Conservation (phyloP, 2,797 vertebrate species). For the Amniataba percoides region DNA sequence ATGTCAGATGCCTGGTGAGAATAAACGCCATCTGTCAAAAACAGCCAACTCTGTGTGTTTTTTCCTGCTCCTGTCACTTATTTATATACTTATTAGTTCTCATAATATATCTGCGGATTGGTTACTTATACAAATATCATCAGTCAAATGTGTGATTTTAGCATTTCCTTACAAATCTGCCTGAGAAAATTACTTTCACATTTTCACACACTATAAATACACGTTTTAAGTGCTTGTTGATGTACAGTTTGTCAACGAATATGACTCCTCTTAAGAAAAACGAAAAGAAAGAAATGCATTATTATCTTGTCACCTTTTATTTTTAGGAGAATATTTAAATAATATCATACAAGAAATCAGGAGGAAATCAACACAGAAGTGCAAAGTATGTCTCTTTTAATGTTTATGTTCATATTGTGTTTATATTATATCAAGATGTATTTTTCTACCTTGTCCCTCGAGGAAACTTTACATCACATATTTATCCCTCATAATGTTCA, state of each 20-base stretch:
- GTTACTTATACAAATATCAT: background rate
- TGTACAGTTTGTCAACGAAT: background rate
- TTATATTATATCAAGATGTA: background rate
- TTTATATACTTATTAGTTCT: background rate
- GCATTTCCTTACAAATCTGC: background rate
- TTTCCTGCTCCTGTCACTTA: background rate
- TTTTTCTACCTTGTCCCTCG: background rate
- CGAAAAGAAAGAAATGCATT: no score
- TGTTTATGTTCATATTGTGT: background rate
- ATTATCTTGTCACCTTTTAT: no score
- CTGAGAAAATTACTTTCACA: background rate
- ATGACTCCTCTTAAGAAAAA: background rate
- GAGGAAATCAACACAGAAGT: background rate
- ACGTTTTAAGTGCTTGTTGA: background rate
- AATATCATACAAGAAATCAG: background rate
- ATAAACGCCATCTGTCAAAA: slow-evolving; percentile 89
- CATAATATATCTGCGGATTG: background rate
- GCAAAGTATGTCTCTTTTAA: no score
- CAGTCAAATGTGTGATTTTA: background rate
- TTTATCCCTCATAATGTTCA: background rate
- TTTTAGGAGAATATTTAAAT: background rate
- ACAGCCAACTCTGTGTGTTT: slow-evolving; percentile 28
- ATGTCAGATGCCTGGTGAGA: slow-evolving; percentile 87
- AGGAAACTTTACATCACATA: background rate
- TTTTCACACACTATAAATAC: no score